phyloP scores from a whole-genome alignment of 2,113 vertebrate species.

The Brachyistius frenatus region DNA sequence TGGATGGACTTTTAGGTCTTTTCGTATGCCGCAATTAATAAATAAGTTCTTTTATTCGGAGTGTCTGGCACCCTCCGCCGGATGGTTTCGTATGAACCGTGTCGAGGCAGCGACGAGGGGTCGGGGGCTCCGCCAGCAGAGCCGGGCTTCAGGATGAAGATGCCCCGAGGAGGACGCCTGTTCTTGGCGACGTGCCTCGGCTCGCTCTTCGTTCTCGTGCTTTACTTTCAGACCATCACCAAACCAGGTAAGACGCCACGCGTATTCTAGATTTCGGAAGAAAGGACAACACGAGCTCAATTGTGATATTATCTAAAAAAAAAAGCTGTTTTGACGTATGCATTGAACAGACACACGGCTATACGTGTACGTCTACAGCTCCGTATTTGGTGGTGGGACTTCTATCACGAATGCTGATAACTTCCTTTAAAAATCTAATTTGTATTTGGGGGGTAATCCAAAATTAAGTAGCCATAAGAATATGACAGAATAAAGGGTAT shows the following conservation, averaged over 20 bases:
- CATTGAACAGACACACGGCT: neutral
- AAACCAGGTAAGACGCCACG: conserved; percentile 74
- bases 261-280: too few relatives aligned
- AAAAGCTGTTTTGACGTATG: too few relatives aligned
- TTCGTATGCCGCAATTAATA: neutral
- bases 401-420: too few relatives aligned
- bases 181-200: conserved; percentile 83
- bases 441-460: too few relatives aligned
- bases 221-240: conserved; percentile 83
- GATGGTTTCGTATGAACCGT: conserved; percentile 65
- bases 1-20: neutral
- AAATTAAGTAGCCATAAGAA: too few relatives aligned
- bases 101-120: conserved; percentile 46
- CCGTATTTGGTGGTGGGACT: too few relatives aligned
- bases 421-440: too few relatives aligned
- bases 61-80: conserved; percentile 10
- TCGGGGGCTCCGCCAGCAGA: conserved; percentile 55
- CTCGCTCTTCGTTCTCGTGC: conserved; percentile 82
- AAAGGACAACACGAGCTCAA: neutral
- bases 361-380: too few relatives aligned
- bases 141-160: conserved; percentile 79
- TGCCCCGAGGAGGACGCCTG: conserved; percentile 81
- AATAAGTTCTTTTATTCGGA: neutral
- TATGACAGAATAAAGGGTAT: neutral
- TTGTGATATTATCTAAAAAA: neutral